Percentiles rank a stretch among this genome's conserved stretches.
These are phyloP conservation scores for Boloria euphrosyne DNA, from an alignment of 2,888 invertebrate species.

Conservation along the genomic window DNA sequence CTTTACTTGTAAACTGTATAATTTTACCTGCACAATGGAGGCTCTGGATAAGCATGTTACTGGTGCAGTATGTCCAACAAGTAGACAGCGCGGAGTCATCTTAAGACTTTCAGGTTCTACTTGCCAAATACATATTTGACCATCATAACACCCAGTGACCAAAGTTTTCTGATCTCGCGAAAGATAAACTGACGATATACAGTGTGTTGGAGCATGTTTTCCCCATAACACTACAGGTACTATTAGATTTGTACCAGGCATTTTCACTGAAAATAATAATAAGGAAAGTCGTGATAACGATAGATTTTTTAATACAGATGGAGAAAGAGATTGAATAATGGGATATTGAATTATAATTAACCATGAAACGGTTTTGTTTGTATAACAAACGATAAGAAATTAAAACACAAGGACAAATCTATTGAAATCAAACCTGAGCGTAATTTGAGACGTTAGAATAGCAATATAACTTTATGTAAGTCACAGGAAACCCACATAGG, in stretches of 20 bases:
- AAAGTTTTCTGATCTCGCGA: constrained; percentile 95
- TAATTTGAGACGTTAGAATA: constrained; percentile 2
- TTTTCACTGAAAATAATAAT: constrained; percentile 56
- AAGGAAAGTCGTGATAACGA: neutral
- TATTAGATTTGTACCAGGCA: constrained; percentile 94
- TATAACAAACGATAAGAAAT: constrained; percentile 61
- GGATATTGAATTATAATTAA: constrained; percentile 37
- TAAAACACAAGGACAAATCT: constrained; percentile 53
- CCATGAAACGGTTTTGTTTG: constrained; percentile 63
- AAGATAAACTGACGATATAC: constrained; percentile 95
- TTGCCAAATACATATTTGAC: constrained; percentile 97
- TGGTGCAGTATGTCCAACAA: constrained; percentile 97
- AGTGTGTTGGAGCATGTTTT: constrained; percentile 96
- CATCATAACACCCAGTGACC: constrained; percentile 98
- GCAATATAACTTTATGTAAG: neutral
- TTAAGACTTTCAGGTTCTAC: constrained; percentile 89
- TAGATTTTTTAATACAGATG: neutral
- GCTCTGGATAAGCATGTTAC: constrained; percentile 95
- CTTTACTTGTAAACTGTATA: too few species aligned
- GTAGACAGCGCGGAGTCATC: constrained; percentile 95
- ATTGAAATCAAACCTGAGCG: constrained; percentile 51
- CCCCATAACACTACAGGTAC: constrained; percentile 99
- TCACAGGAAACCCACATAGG: constrained; percentile 34
- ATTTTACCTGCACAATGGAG: constrained; percentile 82
- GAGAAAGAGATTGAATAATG: constrained; percentile 13